A percentile compares a stretch with the other conserved stretches of the same genome.
phyloP scores from a whole-genome alignment of 2,797 vertebrate species.

The Manis pentadactyla region DNA sequence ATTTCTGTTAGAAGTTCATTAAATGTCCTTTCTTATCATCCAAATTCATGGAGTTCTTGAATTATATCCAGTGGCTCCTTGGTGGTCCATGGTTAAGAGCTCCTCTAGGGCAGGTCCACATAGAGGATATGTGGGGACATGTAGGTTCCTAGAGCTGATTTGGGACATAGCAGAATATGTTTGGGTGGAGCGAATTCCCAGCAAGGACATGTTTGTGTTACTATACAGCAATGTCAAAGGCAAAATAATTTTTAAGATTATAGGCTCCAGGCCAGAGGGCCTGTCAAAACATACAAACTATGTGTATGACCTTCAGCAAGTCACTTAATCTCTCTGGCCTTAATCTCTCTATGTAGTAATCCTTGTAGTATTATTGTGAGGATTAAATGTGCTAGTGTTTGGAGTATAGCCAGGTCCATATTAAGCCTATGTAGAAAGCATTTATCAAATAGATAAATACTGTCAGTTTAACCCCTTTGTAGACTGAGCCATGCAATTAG shows the following conservation, averaged over 20 bases:
- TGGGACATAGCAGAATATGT: background rate
- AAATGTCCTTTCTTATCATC: background rate
- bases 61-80: background rate
- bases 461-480: background rate
- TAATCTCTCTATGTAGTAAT: background rate
- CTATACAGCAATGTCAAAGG: background rate
- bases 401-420: too few relatives aligned
- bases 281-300: background rate
- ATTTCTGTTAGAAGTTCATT: background rate
- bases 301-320: background rate
- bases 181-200: background rate
- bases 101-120: background rate
- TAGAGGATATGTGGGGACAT: background rate
- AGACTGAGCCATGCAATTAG: background rate
- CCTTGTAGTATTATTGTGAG: background rate
- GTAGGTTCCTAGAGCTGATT: background rate
- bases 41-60: background rate
- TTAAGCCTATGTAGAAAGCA: background rate
- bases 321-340: background rate
- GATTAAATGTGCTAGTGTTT: background rate
- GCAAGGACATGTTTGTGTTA: background rate
- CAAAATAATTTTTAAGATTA: background rate
- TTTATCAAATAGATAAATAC: constrained; percentile 7
- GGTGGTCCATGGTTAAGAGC: background rate
- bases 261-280: background rate